These are phyloP conservation scores for Saccostrea glomerata DNA, from an alignment of 1,140 invertebrate species.

Conservation along the genomic window DNA sequence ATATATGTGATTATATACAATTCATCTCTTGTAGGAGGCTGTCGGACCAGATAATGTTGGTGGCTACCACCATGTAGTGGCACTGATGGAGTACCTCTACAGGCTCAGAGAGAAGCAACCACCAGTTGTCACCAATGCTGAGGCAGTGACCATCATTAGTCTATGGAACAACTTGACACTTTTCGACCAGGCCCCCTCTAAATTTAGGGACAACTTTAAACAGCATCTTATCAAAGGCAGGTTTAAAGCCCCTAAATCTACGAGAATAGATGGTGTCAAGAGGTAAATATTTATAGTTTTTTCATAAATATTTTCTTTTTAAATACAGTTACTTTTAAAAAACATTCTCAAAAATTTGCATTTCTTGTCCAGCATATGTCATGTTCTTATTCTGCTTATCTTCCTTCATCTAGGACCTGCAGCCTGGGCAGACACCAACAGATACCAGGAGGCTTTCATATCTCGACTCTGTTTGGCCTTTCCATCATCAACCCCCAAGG, in stretches of 20 bases:
- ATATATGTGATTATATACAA: too few species aligned
- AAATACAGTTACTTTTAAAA: background rate
- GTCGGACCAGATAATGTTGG: slow-evolving; percentile 10
- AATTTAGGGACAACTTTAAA: slow-evolving; percentile 4
- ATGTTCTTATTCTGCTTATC: background rate
- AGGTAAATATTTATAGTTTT: background rate
- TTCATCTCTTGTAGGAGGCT: background rate
- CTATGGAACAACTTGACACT: slow-evolving; percentile 29
- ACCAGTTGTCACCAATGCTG: background rate
- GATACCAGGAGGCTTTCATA: slow-evolving; percentile 3
- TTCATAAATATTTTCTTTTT: background rate
- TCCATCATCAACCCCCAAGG: background rate
- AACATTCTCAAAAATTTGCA: background rate
- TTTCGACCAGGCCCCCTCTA: slow-evolving; percentile 18
- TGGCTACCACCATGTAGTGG: slow-evolving; percentile 16
- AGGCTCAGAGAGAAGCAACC: background rate
- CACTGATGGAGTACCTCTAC: slow-evolving; percentile 38
- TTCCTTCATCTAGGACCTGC: slow-evolving; percentile 2
- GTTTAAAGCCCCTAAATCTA: slow-evolving; percentile 1
- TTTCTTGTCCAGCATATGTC: too few species aligned
- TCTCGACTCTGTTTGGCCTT: background rate
- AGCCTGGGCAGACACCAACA: background rate
- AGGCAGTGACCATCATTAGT: background rate
- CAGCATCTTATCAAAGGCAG: background rate
- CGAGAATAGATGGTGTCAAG: background rate